phyloP scores from a whole-genome alignment of 2,797 vertebrate genomes.

The Lates japonicus region DNA sequence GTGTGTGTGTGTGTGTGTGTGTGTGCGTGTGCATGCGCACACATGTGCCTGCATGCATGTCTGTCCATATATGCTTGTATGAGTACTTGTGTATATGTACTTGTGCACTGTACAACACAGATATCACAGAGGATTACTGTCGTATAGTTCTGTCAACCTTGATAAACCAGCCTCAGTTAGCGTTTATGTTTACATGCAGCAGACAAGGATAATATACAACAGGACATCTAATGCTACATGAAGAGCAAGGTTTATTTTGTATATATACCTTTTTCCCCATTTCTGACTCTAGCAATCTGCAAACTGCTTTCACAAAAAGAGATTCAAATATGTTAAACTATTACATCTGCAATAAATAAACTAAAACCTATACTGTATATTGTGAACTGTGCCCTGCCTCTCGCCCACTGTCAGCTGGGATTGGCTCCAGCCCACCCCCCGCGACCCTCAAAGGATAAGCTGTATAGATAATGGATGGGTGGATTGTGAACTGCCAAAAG shows the following conservation, averaged over 20 bases:
- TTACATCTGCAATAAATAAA: not conserved
- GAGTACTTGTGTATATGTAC: conserved; percentile 13
- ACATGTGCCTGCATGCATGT: not conserved
- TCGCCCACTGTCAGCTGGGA: no score
- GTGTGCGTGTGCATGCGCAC: not conserved
- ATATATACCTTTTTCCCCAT: not conserved
- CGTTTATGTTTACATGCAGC: conserved; percentile 40
- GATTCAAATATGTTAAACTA: not conserved
- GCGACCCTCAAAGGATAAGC: no score
- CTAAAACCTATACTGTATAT: not conserved
- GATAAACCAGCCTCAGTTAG: conserved; percentile 31
- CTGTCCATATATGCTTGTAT: not conserved
- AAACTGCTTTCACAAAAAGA: conserved; percentile 1
- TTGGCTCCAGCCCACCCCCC: no score
- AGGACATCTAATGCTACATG: conserved; percentile 2
- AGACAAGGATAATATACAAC: conserved; percentile 9
- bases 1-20: not conserved
- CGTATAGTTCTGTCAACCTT: not conserved
- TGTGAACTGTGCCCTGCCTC: not conserved
- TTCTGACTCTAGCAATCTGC: not conserved
- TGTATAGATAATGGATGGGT: no score
- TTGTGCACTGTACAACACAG: conserved; percentile 17
- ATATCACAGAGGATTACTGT: conserved; percentile 44
- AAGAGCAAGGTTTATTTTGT: not conserved
- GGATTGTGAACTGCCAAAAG: not conserved